phyloP scores from a whole-genome alignment of 2,797 vertebrate genomes.

The Taenioides sp. region DNA sequence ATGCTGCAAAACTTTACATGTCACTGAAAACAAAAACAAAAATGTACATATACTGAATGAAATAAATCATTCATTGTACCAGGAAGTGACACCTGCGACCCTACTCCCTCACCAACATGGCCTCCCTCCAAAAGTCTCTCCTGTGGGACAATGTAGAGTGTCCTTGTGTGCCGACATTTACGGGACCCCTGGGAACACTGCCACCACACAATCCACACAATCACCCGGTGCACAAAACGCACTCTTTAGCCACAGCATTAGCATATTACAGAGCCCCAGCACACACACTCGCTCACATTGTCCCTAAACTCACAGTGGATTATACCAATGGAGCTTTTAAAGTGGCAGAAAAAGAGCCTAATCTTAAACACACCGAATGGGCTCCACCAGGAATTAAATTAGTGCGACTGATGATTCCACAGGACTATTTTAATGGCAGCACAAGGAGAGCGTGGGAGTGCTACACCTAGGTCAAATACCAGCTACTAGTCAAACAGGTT shows the following conservation, averaged over 20 bases:
- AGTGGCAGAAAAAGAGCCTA: conserved; percentile 40
- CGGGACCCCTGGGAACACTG: conserved; percentile 49
- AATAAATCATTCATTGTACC: conserved; percentile 7
- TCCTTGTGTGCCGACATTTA: conserved; percentile 32
- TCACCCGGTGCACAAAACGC: conserved; percentile 38
- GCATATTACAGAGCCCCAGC: conserved; percentile 50
- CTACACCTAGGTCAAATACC: conserved; percentile 14
- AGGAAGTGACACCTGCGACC: conserved; percentile 47
- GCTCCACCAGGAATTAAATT: conserved; percentile 43
- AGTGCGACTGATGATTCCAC: conserved; percentile 44
- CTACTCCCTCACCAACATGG: conserved; percentile 21
- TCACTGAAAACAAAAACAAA: neutral
- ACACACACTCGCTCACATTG: conserved; percentile 52
- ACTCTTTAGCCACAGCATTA: conserved; percentile 49
- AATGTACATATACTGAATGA: neutral
- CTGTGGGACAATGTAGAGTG: conserved; percentile 30
- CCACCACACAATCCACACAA: conserved; percentile 52
- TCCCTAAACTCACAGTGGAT: conserved; percentile 53
- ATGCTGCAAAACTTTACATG: neutral
- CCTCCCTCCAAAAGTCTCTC: conserved; percentile 33
- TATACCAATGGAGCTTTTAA: conserved; percentile 53
- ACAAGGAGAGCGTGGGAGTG: conserved; percentile 9
- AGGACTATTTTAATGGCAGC: conserved; percentile 17
- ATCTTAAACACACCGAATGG: conserved; percentile 46
- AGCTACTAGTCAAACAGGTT: conserved; percentile 5